These are phyloP conservation scores for Epizoanthus stellaris DNA, from an alignment of 92 coral and sea anemone genomes.

Conservation along the genomic window DNA sequence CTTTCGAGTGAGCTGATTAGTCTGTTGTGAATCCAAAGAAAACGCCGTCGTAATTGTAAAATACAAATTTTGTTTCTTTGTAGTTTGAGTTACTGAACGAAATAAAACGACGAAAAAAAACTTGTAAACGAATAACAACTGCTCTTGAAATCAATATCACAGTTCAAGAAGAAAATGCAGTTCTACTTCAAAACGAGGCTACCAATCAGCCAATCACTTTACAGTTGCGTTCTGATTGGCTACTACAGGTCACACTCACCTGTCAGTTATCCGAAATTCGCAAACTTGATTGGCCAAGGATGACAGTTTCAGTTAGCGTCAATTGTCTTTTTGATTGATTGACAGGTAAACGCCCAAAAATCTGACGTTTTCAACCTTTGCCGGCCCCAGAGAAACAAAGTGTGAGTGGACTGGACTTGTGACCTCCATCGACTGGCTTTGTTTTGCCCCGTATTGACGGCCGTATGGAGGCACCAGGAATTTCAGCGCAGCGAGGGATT, in stretches of 20 bases:
- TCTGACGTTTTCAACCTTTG: conserved; percentile 3
- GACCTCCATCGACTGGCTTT: conserved; percentile 7
- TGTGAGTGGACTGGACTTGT: conserved; percentile 39
- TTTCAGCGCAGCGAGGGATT: conserved; percentile 79
- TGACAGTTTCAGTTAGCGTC: conserved; percentile 11
- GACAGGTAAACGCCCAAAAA: conserved; percentile 20
- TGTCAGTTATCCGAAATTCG: conserved; percentile 61
- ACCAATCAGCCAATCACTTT: conserved; percentile 1
- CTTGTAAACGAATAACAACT: not conserved
- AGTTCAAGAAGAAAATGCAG: not conserved
- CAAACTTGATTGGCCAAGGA: conserved; percentile 63
- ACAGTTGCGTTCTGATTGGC: conserved; percentile 54
- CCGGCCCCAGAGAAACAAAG: not conserved
- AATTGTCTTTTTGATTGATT: conserved; percentile 38
- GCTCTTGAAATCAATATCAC: not conserved
- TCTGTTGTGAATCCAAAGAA: no score
- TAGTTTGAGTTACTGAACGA: no score
- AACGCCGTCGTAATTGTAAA: no score
- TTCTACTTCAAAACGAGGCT: conserved; percentile 30
- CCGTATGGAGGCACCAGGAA: conserved; percentile 24
- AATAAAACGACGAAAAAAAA: no score
- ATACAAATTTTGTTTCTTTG: no score
- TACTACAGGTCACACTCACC: not conserved
- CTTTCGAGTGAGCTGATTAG: not conserved
- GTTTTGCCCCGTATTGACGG: conserved; percentile 9